A percentile compares a stretch with the other conserved stretches of the same genome.
These are phyloP conservation scores for Pseudopodoces humilis DNA, from an alignment of 2,113 vertebrate genomes.

Conservation along the genomic window DNA sequence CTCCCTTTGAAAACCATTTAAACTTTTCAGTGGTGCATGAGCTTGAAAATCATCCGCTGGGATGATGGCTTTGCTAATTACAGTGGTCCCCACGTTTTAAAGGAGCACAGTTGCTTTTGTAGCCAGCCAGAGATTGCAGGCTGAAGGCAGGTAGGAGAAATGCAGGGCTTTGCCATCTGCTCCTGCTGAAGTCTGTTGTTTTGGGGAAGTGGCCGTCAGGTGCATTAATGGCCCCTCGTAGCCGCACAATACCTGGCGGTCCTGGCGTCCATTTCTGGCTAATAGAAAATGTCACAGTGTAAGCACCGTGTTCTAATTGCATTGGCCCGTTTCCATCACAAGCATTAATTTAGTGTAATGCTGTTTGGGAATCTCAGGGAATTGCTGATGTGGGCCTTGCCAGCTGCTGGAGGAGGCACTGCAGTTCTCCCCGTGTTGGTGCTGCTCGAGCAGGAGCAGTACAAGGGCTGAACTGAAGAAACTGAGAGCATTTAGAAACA, in stretches of 20 bases:
- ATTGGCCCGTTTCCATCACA: constrained; percentile 30
- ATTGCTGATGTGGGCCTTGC: not conserved
- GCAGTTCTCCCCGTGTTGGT: not conserved
- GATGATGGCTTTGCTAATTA: not conserved
- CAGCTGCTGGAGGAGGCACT: not conserved
- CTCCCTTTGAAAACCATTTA: not conserved
- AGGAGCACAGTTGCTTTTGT: not conserved
- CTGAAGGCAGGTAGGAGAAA: constrained; percentile 1
- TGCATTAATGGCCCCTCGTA: not conserved
- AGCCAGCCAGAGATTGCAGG: not conserved
- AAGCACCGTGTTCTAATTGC: constrained; percentile 17
- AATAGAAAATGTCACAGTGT: constrained; percentile 30
- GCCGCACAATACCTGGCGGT: not conserved
- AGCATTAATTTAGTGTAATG: constrained; percentile 40
- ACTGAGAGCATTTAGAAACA: not conserved
- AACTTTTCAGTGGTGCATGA: not conserved
- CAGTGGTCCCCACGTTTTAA: not conserved
- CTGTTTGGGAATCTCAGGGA: not conserved
- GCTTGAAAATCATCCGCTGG: not conserved
- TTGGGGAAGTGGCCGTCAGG: not conserved
- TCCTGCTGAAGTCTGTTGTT: not conserved
- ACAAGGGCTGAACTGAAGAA: not conserved
- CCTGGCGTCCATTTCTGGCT: not conserved
- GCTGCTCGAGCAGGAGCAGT: not conserved
- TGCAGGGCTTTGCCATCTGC: constrained; percentile 11